Base-by-base conservation (phyloP, 2,797 vertebrate species). In the Denticeps clupeoides region DNA sequence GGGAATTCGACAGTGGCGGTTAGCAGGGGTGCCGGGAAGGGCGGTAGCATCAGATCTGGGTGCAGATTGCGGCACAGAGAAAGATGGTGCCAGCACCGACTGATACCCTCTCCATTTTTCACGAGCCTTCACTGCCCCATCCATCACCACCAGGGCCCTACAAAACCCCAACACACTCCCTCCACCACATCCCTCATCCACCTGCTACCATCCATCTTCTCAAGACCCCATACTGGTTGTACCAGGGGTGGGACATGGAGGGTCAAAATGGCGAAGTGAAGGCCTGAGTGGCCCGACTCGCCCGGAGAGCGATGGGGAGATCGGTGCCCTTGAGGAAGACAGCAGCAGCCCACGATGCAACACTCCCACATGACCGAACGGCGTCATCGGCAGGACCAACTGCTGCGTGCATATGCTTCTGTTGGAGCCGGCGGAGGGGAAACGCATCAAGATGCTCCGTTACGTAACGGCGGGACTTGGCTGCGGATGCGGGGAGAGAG, bases 401-500 rank as follows among this genome's bases (percentile, higher is more conserved):
- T 37, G 33, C 33, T 37, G 33, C 18, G 15, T 16, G 33, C 33
- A 37, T 37, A 37, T 37, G 33, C 33, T 37, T 19, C 16, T 10
- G 7, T 37, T 37, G 33, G 33, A 37, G 33, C 33, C 8, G 11
- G 24, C 40, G 12, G 40, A 24, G 21, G 24, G 40, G 18, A 19
- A 13, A 24, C 7, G 27, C 32, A 41, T 12, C 21, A 10, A 44
- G 13, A 37, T 15, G 27, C 27, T 28, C 27, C 11, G 28, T 28
- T 28, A 28, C 27, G 41, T 25, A 49, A 22, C 26, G 16, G 42
- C 49, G 9, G 35, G 45, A 25, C 11, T 11, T 18, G 21, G 41
- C 12, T 12, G 4, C 16, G 43, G 41, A 43, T 12, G 29, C 22
- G 59, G 47, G 5, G 40, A 52, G 48, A 26, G 8, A 13, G 15